Base-by-base conservation (phyloP, 2,888 invertebrate species). In the Gymnoscelis rufifasciata region DNA sequence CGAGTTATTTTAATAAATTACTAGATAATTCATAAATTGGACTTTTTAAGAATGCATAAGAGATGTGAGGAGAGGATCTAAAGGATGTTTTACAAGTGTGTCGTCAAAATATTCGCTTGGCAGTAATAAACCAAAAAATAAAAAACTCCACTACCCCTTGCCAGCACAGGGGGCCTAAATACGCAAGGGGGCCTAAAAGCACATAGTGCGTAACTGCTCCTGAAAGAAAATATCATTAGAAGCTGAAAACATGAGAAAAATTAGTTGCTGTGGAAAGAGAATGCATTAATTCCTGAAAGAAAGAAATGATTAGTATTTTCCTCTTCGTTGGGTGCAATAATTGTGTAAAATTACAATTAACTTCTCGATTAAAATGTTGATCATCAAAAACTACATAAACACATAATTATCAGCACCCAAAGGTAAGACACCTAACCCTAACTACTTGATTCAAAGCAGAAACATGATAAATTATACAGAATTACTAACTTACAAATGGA, bases 261-360 rank as follows among this genome's bases (percentile, higher is more conserved):
- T 78, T 78, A 68, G 42, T 40, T 51, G 59, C 83, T 86, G 86
- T 77, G 78, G 74, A 78, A 47, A 46, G 59, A 78, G 76, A 10
- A 50, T 0, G 30, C 0, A 74, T 81, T 81, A 82, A 55, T 62
- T 36, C 65, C 80, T 80, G 80, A 59, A 81, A 81, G 31, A 54
- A 35, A 66, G 3, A 8, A 1, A 38, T 48, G 7, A 70, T 77
- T 73, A 77, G 63, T 68, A 37, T 8, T n/a, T n/a, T 26, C 15
- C 26, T 30, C 43, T 27, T 38, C 61, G 38, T 38, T 31, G 29
- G 46, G 44, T 42, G 44, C 50, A 27, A 26, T 43, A 27, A 45
- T 23, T 28, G 5, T 33, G 14, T 33, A 14, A 3, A n/a, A n/a
- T n/a, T n/a, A 8, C 10, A 19, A 19, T 5, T 19, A 19, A 19